Conservation (phyloP, 2,888 invertebrate genomes). For the Catocala nupta region DNA sequence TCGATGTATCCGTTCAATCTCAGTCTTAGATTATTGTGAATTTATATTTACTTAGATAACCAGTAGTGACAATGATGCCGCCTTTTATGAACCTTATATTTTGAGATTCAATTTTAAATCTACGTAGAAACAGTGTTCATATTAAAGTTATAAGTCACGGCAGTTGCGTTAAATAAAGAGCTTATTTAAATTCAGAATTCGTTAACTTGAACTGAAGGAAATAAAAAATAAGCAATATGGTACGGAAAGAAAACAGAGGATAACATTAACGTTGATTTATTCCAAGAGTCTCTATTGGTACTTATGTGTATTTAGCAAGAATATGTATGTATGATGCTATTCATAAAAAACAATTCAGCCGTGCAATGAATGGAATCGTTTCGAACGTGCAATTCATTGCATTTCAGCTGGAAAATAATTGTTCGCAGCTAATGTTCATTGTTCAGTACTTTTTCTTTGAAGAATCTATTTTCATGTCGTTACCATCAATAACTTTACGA, state of each 20-base stretch:
- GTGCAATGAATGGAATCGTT: conserved; percentile 44
- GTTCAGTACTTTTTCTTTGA: conserved; percentile 50
- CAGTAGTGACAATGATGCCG: conserved; percentile 40
- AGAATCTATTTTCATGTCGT: conserved; percentile 22
- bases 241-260: conserved; percentile 26
- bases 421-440: conserved; percentile 52
- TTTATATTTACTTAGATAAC: conserved; percentile 53
- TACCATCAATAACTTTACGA: conserved; percentile 36
- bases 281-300: conserved; percentile 38
- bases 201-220: conserved; percentile 15
- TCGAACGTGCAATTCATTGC: conserved; percentile 50
- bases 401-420: conserved; percentile 56
- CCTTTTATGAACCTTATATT: conserved; percentile 36
- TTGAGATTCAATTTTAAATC: conserved; percentile 2
- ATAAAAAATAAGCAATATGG: conserved; percentile 23
- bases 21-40: conserved; percentile 75
- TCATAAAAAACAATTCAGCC: conserved; percentile 46
- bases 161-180: not conserved
- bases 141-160: too few species aligned
- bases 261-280: conserved; percentile 49
- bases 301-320: conserved; percentile 30
- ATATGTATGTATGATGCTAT: conserved; percentile 34
- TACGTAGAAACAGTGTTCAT: too few species aligned
- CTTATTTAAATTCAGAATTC: conserved; percentile 15
- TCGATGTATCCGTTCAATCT: conserved; percentile 74